Base-by-base conservation (phyloP, 1,140 invertebrate species). In the Acromyrmex echinatior region DNA sequence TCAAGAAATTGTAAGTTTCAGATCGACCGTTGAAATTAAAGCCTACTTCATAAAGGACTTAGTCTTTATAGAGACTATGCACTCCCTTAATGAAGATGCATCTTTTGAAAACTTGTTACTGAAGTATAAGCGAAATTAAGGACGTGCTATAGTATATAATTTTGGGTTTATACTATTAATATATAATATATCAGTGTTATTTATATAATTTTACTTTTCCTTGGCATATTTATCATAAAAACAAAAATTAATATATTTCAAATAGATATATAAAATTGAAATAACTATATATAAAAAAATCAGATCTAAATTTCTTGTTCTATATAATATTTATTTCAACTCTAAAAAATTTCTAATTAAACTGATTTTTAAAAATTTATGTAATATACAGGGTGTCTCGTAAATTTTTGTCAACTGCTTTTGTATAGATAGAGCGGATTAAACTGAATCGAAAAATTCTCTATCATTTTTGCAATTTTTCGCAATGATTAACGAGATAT, bases 1-100 rank as follows among this genome's bases (percentile, higher is more conserved):
- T 80, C 31, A 70, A 80, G 63, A 80, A 56, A 80, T 80, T 70
- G 49, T 70, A 80, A 70, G 65, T 70, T 78, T 56, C 21, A 68
- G 65, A 53, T 80, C 63, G 63, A 70, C 49, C 21, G 49, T 80
- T 70, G 78, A 80, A 70, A 70, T 70, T 70, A 70, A 53, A 80
- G 63, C 65, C 49, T 70, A 80, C 78, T 80, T 80, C 53, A 14
- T 56, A 28, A 70, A 70, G 65, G 63, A 70, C 63, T 70, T 70
- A 80, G 78, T 70, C 65, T 80, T 80, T 39, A 56, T 14, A 70
- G 49, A 56, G 31, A 39, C 14, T 58, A 51, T 70, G 16, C 49
- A 63, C 65, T 70, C n/a, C 49, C 14, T 58, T 80, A 70, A 80
- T 80, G 31, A 70, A 70, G 63, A 70, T 70, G 63, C 63, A 25